These are phyloP conservation scores for Tangara arthus DNA, from an alignment of 2,797 vertebrate species.

Conservation along the genomic window DNA sequence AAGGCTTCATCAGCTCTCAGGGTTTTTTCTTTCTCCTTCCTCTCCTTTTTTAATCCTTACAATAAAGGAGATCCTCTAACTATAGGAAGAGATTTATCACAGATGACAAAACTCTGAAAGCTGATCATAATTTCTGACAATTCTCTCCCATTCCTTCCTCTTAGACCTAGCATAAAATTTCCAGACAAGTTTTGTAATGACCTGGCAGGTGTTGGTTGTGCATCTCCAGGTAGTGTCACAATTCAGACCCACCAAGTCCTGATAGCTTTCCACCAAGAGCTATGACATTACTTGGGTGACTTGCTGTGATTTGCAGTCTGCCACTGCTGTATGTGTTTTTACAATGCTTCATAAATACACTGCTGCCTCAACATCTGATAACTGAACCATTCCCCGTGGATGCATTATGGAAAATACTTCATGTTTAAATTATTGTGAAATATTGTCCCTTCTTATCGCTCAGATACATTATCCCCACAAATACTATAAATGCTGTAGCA, in stretches of 20 bases:
- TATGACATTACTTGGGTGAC: neutral
- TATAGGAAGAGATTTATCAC: constrained; percentile 50
- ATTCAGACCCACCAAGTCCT: neutral
- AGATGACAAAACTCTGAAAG: constrained; percentile 55
- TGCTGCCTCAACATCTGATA: constrained; percentile 41
- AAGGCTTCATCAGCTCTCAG: neutral
- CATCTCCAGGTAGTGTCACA: neutral
- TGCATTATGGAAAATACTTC: constrained; percentile 23
- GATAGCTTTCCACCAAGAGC: constrained; percentile 1
- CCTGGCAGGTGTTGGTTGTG: neutral
- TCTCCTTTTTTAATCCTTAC: constrained; percentile 12
- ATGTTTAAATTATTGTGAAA: constrained; percentile 49
- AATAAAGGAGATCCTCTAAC: constrained; percentile 38
- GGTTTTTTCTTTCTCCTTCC: neutral
- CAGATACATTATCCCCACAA: constrained; percentile 30
- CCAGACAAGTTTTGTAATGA: constrained; percentile 51
- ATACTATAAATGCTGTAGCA: constrained; percentile 22
- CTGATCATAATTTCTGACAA: constrained; percentile 44
- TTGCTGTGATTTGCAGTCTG: constrained; percentile 2
- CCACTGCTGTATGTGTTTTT: constrained; percentile 8
- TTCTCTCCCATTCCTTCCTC: neutral
- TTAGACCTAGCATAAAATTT: constrained; percentile 50
- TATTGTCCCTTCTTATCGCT: constrained; percentile 38
- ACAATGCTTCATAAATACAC: constrained; percentile 22
- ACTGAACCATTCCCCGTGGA: neutral